phyloP scores from a whole-genome alignment of 30 jellyfish, hydroid and myxozoan genomes.

The Aurelia aurita region DNA sequence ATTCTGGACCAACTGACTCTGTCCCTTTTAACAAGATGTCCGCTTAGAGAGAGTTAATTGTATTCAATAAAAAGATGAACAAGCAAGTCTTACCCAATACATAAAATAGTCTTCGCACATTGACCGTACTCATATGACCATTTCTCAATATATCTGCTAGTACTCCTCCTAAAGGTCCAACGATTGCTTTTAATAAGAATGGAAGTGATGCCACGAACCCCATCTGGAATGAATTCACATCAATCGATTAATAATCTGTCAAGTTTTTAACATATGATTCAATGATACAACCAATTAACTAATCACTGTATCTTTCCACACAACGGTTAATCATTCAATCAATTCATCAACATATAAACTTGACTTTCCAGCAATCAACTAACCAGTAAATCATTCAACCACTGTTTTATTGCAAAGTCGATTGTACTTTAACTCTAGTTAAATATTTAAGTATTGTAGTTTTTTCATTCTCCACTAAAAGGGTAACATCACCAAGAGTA shows the following conservation, averaged over 20 bases:
- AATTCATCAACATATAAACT: no score
- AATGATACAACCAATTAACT: not conserved
- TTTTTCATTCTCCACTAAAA: no score
- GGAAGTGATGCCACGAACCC: constrained; percentile 99
- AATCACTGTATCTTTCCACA: no score
- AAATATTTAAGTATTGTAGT: no score
- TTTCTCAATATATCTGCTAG: constrained; percentile 87
- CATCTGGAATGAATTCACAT: constrained; percentile 61
- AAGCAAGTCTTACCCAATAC: constrained; percentile 71
- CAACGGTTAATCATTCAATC: no score
- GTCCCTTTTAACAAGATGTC: no score
- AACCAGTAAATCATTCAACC: not conserved
- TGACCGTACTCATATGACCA: constrained; percentile 85
- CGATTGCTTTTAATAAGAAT: constrained; percentile 91
- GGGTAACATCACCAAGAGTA: no score
- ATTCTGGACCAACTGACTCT: no score
- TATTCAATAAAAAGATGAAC: no score
- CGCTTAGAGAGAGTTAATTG: no score
- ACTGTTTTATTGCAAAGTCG: not conserved
- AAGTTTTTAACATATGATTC: constrained; percentile 47
- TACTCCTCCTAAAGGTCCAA: constrained; percentile 97
- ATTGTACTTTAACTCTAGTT: not conserved
- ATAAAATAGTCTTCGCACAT: constrained; percentile 85
- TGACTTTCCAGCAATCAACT: no score
- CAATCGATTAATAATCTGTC: not conserved